A percentile compares a stretch with the other conserved stretches of the same genome.
Evolutionary conservation across 1,140 invertebrate genomes (phyloP).

Genomic region (Amyelois transitella): DNA sequence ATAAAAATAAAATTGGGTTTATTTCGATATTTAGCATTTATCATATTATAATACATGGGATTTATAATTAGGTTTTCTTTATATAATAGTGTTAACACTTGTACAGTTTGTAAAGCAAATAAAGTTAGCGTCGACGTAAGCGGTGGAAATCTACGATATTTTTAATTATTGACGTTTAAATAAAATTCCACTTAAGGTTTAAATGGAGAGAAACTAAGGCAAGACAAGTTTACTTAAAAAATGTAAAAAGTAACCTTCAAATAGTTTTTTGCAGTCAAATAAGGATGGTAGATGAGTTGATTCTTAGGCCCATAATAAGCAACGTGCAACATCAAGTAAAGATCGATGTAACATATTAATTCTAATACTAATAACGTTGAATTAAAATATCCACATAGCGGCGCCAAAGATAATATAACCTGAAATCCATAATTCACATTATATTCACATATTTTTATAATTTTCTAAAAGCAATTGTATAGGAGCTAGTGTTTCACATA

Average conservation of each 20-base stretch:
- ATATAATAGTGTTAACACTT: too few species aligned
- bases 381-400: conserved; percentile 46
- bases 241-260: conserved; percentile 36
- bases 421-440: conserved; percentile 22
- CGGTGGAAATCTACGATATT: too few species aligned
- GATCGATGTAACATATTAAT: conserved; percentile 56
- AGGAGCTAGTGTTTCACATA: too few species aligned
- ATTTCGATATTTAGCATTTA: too few species aligned
- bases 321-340: conserved; percentile 66
- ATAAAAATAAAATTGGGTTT: too few species aligned
- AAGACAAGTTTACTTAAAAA: conserved; percentile 2
- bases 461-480: too few species aligned
- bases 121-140: too few species aligned
- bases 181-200: neutral
- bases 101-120: too few species aligned
- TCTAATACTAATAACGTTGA: conserved; percentile 44
- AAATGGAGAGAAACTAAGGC: neutral
- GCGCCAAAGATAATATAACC: conserved; percentile 52
- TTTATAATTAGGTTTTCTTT: too few species aligned
- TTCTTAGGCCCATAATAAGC: conserved; percentile 65
- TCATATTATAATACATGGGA: too few species aligned
- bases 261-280: conserved; percentile 66
- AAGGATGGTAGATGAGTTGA: conserved; percentile 68
- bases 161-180: too few species aligned
- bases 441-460: neutral